Evolutionary conservation across 2,797 vertebrate genomes (phyloP).

Genomic region (Tinamus major): DNA sequence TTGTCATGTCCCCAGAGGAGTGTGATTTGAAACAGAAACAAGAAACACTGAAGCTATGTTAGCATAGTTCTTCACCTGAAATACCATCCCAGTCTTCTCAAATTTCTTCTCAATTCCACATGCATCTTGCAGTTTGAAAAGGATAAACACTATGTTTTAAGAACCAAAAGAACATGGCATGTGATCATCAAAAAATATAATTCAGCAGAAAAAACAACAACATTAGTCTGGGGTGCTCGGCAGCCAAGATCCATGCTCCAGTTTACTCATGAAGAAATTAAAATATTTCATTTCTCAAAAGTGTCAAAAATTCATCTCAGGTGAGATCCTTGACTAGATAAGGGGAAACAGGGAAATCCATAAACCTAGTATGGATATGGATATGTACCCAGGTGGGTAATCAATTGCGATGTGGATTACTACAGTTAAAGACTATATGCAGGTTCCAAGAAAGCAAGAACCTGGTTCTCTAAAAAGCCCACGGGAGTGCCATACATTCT

Average conservation of each 20-base stretch:
- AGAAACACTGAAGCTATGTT: too few relatives aligned
- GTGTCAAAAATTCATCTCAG: background rate
- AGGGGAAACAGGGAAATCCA: background rate
- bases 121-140: background rate
- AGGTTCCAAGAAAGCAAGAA: background rate
- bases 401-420: background rate
- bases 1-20: background rate
- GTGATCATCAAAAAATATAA: background rate
- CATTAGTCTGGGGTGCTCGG: background rate
- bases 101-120: background rate
- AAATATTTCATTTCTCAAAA: background rate
- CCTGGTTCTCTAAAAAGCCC: background rate
- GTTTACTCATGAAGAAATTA: background rate
- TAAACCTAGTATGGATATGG: too few relatives aligned
- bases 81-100: background rate
- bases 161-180: background rate
- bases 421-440: background rate
- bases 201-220: background rate
- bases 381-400: background rate
- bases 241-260: background rate
- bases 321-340: rapidly evolving
- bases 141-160: background rate
- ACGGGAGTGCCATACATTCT: background rate
- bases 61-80: too few relatives aligned
- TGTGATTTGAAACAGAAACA: background rate